Evolutionary conservation across 2,888 invertebrate species (phyloP), one percentile per base, ranked within the genome.

Genomic region (Morpho deidamia): DNA sequence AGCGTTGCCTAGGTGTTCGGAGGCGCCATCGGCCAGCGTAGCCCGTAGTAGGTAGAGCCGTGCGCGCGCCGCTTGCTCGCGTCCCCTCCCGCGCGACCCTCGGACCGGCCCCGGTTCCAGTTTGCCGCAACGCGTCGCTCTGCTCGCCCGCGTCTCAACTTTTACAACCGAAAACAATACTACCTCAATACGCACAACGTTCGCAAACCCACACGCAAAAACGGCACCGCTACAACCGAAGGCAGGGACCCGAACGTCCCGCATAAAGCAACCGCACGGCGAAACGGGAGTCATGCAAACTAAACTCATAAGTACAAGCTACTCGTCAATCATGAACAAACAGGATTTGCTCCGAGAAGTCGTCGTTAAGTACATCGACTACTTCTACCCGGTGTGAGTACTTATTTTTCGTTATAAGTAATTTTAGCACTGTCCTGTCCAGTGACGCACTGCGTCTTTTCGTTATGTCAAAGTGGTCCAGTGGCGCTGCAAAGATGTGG

Each of bases 321-420:
- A 92, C 86, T 89, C 92, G 71, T 91, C 92, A 80, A 92, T 91
- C 78, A 92, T 92, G 87, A 91, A 90, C 81, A 91, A 91, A 80
- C 92, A 93, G 83, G 93, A 93, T 84, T 90, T 93, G 66, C 91
- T 93, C 63, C 87, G 93, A 70, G 93, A 93, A 82, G 92, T 93
- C 65, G 92, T 93, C 74, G 92, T 92, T 83, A 93, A 93, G 80
- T 93, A 93, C 83, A 92, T 93, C 71, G 93, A 93, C 87, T 92
- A 93, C 82, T 93, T 93, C 85, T 91, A 92, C 74, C 93, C 93
- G 69, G 91, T 92, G 93, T 93, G 78, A 93, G 93, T 93, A 85
- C 71, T 67, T 23, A 23, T 23, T 64, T 74, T 76, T 68, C 63
- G 53, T 50, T 59, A 50, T 59, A 35, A 11, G 42, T 46, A 43